Conservation (phyloP, 1,140 invertebrate genomes). For the Gryllus bimaculatus region DNA sequence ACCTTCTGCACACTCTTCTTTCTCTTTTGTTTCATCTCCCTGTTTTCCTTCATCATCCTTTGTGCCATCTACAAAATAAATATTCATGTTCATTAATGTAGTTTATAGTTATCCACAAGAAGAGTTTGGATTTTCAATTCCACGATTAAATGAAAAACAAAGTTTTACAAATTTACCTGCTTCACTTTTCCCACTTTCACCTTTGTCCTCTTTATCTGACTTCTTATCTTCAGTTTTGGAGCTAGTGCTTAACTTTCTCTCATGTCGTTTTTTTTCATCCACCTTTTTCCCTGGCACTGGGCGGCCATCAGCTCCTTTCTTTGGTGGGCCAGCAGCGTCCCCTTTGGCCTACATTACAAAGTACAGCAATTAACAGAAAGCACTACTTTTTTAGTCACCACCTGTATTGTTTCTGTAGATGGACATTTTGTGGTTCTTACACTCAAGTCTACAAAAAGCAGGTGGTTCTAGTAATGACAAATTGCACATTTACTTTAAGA, state of each 20-base stretch:
- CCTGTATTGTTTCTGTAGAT: neutral
- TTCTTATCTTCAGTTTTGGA: slow-evolving; percentile 24
- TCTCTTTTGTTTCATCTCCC: slow-evolving; percentile 28
- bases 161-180: no score
- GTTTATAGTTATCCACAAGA: no score
- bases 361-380: neutral
- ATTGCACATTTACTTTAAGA: no score
- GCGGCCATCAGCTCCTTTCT: slow-evolving; percentile 19
- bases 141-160: no score
- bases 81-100: no score
- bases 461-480: no score
- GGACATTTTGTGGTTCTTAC: neutral
- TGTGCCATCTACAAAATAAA: slow-evolving; percentile 13
- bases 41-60: slow-evolving; percentile 22
- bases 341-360: slow-evolving; percentile 26
- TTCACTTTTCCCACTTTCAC: neutral
- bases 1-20: slow-evolving; percentile 33
- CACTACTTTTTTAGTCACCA: neutral
- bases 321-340: slow-evolving; percentile 25
- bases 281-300: slow-evolving; percentile 17
- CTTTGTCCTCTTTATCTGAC: slow-evolving; percentile 16
- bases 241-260: slow-evolving; percentile 14
- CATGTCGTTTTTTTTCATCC: slow-evolving; percentile 23
- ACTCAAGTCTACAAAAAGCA: neutral
- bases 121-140: no score